Conservation (phyloP, 2,797 vertebrate species). For the Oreochromis mossambicus region DNA sequence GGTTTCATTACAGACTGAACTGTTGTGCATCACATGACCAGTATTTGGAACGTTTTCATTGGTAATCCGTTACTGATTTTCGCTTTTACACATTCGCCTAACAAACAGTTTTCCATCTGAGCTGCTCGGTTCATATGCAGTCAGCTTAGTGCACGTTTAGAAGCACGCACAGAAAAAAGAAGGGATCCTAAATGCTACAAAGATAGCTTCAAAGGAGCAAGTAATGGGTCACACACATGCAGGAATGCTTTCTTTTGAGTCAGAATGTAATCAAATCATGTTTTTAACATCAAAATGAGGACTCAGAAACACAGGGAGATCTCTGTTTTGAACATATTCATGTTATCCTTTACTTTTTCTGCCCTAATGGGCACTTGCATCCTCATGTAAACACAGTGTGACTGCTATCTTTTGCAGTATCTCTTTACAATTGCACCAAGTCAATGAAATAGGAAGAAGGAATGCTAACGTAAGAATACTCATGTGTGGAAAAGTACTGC, state of each 20-base stretch:
- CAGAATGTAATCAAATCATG: neutral
- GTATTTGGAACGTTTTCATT: neutral
- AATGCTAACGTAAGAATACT: neutral
- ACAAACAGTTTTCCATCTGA: neutral
- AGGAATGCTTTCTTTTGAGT: neutral
- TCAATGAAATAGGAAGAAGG: neutral
- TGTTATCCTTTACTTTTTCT: neutral
- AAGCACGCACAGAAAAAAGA: neutral
- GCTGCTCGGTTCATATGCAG: neutral
- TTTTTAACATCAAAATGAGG: neutral
- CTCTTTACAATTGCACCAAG: neutral
- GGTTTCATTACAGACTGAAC: neutral
- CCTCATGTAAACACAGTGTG: neutral
- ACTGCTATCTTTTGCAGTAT: neutral
- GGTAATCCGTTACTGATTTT: neutral
- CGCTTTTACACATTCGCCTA: neutral
- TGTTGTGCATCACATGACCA: neutral
- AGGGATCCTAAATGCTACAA: neutral
- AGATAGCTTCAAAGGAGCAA: neutral
- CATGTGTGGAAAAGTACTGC: constrained; percentile 35
- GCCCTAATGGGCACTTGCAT: neutral
- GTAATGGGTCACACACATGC: neutral
- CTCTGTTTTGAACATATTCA: neutral
- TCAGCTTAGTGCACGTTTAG: neutral
- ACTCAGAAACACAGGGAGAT: neutral